Evolutionary conservation across 2,888 invertebrate species (phyloP).

Genomic region (Anthoptus insignis): DNA sequence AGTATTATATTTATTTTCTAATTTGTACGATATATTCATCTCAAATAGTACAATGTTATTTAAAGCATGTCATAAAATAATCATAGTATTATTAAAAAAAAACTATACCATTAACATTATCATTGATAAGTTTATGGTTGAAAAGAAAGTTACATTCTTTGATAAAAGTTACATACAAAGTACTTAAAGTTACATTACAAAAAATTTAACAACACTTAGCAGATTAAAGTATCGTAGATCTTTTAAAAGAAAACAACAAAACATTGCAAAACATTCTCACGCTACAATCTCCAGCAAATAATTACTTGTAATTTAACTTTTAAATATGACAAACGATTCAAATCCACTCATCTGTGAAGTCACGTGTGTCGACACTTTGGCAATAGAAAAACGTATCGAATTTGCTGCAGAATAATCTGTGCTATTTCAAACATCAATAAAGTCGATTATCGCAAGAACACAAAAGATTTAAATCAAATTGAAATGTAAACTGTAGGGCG

Average conservation of each 20-base stretch:
- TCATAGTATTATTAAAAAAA: too few relatives aligned
- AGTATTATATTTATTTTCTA: too few relatives aligned
- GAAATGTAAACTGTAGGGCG: slow-evolving; percentile 77
- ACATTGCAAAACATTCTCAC: slow-evolving; percentile 65
- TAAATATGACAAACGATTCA: slow-evolving; percentile 80
- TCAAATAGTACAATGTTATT: too few relatives aligned
- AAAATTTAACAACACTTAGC: too few relatives aligned
- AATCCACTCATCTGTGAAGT: slow-evolving; percentile 80
- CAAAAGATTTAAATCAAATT: slow-evolving; percentile 64
- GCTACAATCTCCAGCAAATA: slow-evolving; percentile 71
- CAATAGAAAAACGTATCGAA: slow-evolving; percentile 53
- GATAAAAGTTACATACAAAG: too few relatives aligned
- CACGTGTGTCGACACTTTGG: slow-evolving; percentile 65
- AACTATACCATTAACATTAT: too few relatives aligned
- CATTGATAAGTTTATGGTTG: too few relatives aligned
- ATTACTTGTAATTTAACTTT: slow-evolving; percentile 72
- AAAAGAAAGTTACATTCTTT: too few relatives aligned
- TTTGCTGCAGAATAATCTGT: slow-evolving; percentile 38
- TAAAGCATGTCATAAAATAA: too few relatives aligned
- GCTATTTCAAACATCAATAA: slow-evolving; percentile 39
- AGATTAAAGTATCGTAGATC: too few relatives aligned
- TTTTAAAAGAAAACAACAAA: neutral
- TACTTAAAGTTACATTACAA: too few relatives aligned
- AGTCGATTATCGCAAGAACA: slow-evolving; percentile 39
- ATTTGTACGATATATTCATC: too few relatives aligned